phyloP scores from a whole-genome alignment of 2,113 vertebrate genomes.

The Pleuronectes platessa region DNA sequence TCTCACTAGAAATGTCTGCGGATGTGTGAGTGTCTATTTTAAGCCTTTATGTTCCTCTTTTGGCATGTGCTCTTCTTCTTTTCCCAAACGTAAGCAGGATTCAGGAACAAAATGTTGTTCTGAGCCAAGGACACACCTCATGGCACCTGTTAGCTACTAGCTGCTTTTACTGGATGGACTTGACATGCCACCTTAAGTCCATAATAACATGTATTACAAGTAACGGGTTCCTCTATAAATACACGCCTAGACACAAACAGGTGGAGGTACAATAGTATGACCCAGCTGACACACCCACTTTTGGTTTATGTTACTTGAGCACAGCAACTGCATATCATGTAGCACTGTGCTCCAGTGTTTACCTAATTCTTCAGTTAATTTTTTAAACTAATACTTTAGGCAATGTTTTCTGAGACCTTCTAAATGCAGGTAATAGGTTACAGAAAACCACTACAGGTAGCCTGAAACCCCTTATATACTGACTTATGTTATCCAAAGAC shows the following conservation, averaged over 20 bases:
- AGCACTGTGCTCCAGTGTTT: neutral
- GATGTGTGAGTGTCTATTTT: constrained; percentile 26
- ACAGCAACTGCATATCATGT: neutral
- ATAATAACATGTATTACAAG: constrained; percentile 51
- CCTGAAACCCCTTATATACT: constrained; percentile 41
- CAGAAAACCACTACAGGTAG: constrained; percentile 25
- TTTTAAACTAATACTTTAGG: constrained; percentile 13
- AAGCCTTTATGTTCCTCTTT: constrained; percentile 27
- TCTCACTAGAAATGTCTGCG: constrained; percentile 19
- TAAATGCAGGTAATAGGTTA: constrained; percentile 22
- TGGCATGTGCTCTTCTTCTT: constrained; percentile 4
- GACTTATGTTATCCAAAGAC: constrained; percentile 42
- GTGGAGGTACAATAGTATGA: neutral
- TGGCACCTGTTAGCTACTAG: constrained; percentile 28
- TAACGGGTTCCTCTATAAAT: constrained; percentile 22
- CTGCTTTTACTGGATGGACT: constrained; percentile 30
- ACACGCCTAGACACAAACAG: neutral
- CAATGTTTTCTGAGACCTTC: constrained; percentile 10
- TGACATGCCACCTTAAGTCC: constrained; percentile 17
- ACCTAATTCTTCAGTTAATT: neutral
- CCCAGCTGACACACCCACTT: neutral
- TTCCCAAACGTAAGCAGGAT: neutral
- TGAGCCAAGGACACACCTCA: constrained; percentile 45
- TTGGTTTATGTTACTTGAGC: constrained; percentile 10
- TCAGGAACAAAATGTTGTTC: constrained; percentile 14